Percentiles rank a stretch among this genome's conserved stretches.
Evolutionary conservation across 2,888 invertebrate species (phyloP).

Genomic region (Netelia virgata): DNA sequence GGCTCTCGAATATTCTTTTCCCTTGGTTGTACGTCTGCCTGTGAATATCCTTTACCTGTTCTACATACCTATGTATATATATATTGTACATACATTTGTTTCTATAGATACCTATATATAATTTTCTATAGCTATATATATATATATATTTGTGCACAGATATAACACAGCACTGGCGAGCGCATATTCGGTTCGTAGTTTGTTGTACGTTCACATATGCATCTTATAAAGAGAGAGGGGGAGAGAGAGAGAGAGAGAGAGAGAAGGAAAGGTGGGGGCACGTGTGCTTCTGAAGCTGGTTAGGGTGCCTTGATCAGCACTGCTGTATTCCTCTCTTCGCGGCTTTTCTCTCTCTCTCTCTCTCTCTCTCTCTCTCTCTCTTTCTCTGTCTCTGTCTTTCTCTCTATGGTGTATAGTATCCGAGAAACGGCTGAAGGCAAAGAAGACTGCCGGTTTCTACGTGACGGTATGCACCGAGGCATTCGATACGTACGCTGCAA

Average conservation of each 20-base stretch:
- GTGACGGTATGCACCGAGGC: slow-evolving; percentile 79
- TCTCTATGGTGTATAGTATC: slow-evolving; percentile 50
- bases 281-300: slow-evolving; percentile 59
- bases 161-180: slow-evolving; percentile 7
- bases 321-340: slow-evolving; percentile 21
- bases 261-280: slow-evolving; percentile 36
- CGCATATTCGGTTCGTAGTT: slow-evolving; percentile 43
- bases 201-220: slow-evolving; percentile 52
- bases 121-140: neutral
- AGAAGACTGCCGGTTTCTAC: slow-evolving; percentile 75
- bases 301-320: slow-evolving; percentile 50
- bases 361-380: slow-evolving; percentile 33
- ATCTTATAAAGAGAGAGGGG: slow-evolving; percentile 15
- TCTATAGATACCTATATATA: neutral
- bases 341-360: slow-evolving; percentile 17
- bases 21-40: slow-evolving; percentile 20
- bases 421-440: slow-evolving; percentile 74
- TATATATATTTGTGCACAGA: slow-evolving; percentile 8
- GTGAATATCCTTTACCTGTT: neutral
- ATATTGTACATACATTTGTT: neutral
- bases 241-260: slow-evolving; percentile 48
- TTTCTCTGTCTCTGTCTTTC: neutral
- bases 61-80: neutral
- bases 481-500: slow-evolving; percentile 72
- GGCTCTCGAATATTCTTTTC: slow-evolving; percentile 50